Evolutionary conservation across 1,140 invertebrate genomes (phyloP).

Genomic region (Philotrypesis tridentata): DNA sequence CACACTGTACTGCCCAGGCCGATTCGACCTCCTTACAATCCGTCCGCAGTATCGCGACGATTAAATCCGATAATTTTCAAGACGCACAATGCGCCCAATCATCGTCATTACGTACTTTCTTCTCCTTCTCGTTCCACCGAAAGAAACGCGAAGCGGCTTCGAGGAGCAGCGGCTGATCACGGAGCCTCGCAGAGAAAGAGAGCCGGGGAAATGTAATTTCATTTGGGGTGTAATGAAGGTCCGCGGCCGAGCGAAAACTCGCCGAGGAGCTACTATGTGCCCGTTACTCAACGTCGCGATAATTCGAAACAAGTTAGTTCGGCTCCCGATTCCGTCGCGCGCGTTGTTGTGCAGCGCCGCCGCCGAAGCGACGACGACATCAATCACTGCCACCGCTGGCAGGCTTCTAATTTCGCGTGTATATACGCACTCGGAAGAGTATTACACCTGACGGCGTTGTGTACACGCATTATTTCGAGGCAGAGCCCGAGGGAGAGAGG

Average conservation of each 20-base stretch:
- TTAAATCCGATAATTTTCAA: not conserved
- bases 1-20: no score
- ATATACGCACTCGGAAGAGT: no score
- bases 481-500: no score
- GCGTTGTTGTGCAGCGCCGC: not conserved
- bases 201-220: no score
- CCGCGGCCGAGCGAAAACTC: not conserved
- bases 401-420: conserved; percentile 22
- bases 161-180: not conserved
- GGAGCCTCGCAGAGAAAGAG: not conserved
- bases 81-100: not conserved
- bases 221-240: not conserved
- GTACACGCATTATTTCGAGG: no score
- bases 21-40: no score
- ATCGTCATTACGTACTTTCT: no score
- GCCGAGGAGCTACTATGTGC: not conserved
- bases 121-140: no score
- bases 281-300: conserved; percentile 3
- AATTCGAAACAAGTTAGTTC: conserved; percentile 28
- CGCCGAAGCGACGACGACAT: not conserved
- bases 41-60: no score
- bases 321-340: not conserved
- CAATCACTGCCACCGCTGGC: conserved; percentile 16
- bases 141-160: no score
- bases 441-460: no score